Percentiles rank a stretch among this genome's conserved stretches.
These are phyloP conservation scores for Rhadina sibilatrix DNA, from an alignment of 2,113 vertebrate species.

Conservation along the genomic window DNA sequence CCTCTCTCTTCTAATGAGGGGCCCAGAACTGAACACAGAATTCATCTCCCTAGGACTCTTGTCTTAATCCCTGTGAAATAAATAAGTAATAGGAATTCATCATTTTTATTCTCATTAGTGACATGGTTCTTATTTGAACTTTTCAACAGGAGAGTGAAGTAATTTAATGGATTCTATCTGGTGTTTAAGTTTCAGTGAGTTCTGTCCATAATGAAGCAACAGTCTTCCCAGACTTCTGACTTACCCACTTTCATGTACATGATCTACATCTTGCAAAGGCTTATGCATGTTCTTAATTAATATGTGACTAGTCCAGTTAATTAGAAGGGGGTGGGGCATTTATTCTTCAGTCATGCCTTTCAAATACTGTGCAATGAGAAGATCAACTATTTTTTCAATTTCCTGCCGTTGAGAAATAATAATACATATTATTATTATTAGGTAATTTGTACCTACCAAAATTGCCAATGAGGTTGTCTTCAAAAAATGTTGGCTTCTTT, in stretches of 20 bases:
- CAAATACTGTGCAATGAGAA: background rate
- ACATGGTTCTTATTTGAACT: background rate
- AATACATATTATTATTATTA: background rate
- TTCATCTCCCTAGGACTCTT: background rate
- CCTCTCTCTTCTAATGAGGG: background rate
- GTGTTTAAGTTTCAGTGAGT: slow-evolving; percentile 1
- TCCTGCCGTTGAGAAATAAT: background rate
- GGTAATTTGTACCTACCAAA: background rate
- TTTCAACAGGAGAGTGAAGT: background rate
- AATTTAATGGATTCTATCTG: background rate
- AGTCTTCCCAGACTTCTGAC: background rate
- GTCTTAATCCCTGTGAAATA: background rate
- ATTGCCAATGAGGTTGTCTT: background rate
- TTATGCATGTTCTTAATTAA: slow-evolving; percentile 10
- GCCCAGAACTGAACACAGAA: background rate
- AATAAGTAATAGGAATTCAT: background rate
- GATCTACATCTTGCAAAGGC: background rate
- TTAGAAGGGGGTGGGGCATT: background rate
- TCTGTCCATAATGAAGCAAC: background rate
- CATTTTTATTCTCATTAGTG: background rate
- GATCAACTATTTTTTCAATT: background rate
- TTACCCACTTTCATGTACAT: background rate
- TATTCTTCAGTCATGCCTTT: background rate
- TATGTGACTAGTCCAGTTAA: background rate
- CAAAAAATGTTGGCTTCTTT: background rate